These are phyloP conservation scores for Rhinolophus sinicus DNA, from an alignment of 2,113 vertebrate genomes.

Conservation along the genomic window DNA sequence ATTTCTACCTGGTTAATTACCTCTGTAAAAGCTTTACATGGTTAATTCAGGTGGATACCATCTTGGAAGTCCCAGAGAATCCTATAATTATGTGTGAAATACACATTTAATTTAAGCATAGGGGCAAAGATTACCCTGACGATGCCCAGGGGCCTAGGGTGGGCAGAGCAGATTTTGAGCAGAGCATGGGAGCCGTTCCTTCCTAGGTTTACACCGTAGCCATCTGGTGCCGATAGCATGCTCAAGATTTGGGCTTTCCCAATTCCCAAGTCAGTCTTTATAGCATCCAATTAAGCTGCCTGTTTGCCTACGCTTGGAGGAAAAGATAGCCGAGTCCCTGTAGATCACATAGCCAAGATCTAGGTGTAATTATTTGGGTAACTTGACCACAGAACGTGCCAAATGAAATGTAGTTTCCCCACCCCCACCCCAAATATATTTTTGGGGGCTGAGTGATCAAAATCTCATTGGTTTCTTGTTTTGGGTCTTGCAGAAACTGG, in stretches of 20 bases:
- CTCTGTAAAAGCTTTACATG: slow-evolving; percentile 64
- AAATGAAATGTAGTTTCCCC: slow-evolving; percentile 37
- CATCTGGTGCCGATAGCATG: slow-evolving; percentile 11
- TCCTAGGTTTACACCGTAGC: background rate
- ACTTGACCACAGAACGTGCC: slow-evolving; percentile 40
- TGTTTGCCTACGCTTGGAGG: slow-evolving; percentile 6
- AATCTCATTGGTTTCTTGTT: slow-evolving; percentile 2
- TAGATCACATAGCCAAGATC: slow-evolving; percentile 23
- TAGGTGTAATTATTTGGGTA: slow-evolving; percentile 6
- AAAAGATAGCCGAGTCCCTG: background rate
- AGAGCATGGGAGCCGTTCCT: background rate
- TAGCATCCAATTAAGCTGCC: background rate
- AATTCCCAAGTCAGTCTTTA: slow-evolving; percentile 44
- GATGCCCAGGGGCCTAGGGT: slow-evolving; percentile 56
- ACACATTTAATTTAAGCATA: slow-evolving; percentile 76
- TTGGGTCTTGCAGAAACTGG: background rate
- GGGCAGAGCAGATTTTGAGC: slow-evolving; percentile 48
- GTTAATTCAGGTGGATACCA: slow-evolving; percentile 79
- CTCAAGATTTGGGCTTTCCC: background rate
- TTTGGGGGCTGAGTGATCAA: slow-evolving; percentile 9
- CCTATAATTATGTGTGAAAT: slow-evolving; percentile 80
- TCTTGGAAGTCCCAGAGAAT: slow-evolving; percentile 75
- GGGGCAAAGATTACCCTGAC: slow-evolving; percentile 65
- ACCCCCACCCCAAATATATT: background rate
- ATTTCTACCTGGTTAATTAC: slow-evolving; percentile 79